Evolutionary conservation across 2,888 invertebrate genomes (phyloP), one percentile per base, ranked within the genome.

Genomic region (Campoplex nolae): DNA sequence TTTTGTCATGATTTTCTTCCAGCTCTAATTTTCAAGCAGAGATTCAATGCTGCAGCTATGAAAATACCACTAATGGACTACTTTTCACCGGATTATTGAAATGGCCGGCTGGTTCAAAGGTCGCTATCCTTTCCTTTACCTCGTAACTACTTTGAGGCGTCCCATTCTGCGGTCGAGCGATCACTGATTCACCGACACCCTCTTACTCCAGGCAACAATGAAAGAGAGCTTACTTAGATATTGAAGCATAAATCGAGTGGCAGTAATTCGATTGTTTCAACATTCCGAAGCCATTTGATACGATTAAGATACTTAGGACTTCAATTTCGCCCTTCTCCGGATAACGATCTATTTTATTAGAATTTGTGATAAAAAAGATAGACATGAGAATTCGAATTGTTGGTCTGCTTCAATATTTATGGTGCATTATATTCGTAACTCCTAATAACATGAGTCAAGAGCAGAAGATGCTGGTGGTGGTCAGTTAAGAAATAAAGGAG

Each of bases 11-110:
- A 38, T 9, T 35, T 32, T 35, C 16, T 42, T 56, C 58, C 42
- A 9, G 2, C 9, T 56, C 23, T 18, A 28, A 54, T 51, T 51
- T 45, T 51, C 67, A 48, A 35, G 67, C 71, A 56, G 65, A 23
- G 54, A 23, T 56, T 81, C 65, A 71, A 81, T 58, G 54, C 48
- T 67, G 51, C 51, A 28, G 56, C 45, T 58, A 42, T 28, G 58
- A 71, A 56, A 51, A 54, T 51, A 38, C 51, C 74, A 48, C 68
- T 82, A 85, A 82, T 85, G 85, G 74, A 82, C 48, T 51, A 82
- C 82, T 78, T 85, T 76, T 68, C 78, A 82, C 67, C 51, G 82
- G 85, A 78, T 86, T 79, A 86, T 83, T 68, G 78, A 74, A 32
- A 58, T 23, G 68, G 56, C 56, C 70, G n/a, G 75, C 68, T 32